These are phyloP conservation scores for Aplidium turbinatum DNA, from an alignment of 23 tunicate genomes.

Conservation along the genomic window DNA sequence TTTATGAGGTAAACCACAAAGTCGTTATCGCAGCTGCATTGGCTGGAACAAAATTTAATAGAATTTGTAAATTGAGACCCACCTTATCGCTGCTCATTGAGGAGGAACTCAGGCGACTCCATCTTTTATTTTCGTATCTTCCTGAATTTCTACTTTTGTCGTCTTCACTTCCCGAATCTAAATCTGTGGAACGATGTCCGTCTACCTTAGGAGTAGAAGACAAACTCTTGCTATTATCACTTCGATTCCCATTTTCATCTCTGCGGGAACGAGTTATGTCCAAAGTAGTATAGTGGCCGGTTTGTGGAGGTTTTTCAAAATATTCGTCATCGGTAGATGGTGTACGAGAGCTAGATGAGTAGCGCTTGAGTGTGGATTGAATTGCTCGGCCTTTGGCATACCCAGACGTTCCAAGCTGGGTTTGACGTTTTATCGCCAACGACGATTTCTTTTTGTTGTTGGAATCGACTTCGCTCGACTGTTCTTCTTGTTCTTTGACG, in stretches of 20 bases:
- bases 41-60: too few relatives aligned
- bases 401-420: constrained; percentile 54
- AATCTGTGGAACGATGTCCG: constrained; percentile 16
- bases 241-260: not conserved
- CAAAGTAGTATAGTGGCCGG: constrained; percentile 33
- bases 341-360: constrained; percentile 54
- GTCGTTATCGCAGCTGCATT: too few relatives aligned
- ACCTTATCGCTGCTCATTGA: constrained; percentile 80
- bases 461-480: not conserved
- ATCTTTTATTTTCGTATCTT: constrained; percentile 28
- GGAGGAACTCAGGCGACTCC: constrained; percentile 55
- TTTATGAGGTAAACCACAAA: too few relatives aligned
- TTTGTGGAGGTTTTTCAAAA: constrained; percentile 4
- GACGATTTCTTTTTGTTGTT: constrained; percentile 31
- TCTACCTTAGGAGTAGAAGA: not conserved
- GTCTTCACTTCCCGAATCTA: constrained; percentile 28
- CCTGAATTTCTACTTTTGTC: constrained; percentile 32
- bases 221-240: constrained; percentile 18
- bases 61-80: too few relatives aligned
- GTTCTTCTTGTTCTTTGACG: constrained; percentile 9
- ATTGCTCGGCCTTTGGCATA: constrained; percentile 33
- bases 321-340: constrained; percentile 57
- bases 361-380: not conserved
- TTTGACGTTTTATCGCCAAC: constrained; percentile 28
- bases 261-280: constrained; percentile 25